Percentiles rank a stretch among this genome's conserved stretches.
These are phyloP conservation scores for Papilio polytes DNA, from an alignment of 1,140 invertebrate genomes.

Conservation along the genomic window DNA sequence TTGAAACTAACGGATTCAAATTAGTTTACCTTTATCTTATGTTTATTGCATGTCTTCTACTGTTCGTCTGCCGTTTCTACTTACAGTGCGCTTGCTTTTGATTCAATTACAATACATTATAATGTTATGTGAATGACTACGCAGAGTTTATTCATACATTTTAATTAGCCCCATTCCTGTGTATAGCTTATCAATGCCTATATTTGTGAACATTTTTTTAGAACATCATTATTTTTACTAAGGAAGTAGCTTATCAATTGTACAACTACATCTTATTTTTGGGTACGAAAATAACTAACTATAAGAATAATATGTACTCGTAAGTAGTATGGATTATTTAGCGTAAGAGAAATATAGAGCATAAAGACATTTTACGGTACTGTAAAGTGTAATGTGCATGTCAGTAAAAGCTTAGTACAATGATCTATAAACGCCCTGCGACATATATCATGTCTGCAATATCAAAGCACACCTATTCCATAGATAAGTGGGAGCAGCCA, in stretches of 20 bases:
- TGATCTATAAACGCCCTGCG: neutral
- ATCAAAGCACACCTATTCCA: constrained; percentile 31
- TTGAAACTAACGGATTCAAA: constrained; percentile 38
- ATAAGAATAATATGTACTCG: neutral
- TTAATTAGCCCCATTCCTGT: constrained; percentile 2
- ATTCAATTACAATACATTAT: constrained; percentile 39
- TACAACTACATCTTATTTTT: neutral
- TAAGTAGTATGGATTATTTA: neutral
- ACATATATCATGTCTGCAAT: constrained; percentile 26
- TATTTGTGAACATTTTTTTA: neutral
- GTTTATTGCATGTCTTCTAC: constrained; percentile 39
- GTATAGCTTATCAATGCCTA: neutral
- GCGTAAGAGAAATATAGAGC: neutral
- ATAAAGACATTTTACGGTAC: neutral
- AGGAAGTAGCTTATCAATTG: neutral
- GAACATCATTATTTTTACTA: neutral
- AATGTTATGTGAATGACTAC: constrained; percentile 17
- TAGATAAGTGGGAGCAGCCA: constrained; percentile 30
- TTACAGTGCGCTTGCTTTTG: constrained; percentile 22
- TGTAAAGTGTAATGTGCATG: constrained; percentile 1
- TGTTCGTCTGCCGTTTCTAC: constrained; percentile 21
- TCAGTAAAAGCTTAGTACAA: neutral
- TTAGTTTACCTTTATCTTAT: constrained; percentile 41
- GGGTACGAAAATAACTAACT: neutral
- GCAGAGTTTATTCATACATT: neutral